Percentiles rank a stretch among this genome's conserved stretches.
These are phyloP conservation scores for Aradophagus sp. DNA, from an alignment of 1,140 invertebrate species.

Conservation along the genomic window DNA sequence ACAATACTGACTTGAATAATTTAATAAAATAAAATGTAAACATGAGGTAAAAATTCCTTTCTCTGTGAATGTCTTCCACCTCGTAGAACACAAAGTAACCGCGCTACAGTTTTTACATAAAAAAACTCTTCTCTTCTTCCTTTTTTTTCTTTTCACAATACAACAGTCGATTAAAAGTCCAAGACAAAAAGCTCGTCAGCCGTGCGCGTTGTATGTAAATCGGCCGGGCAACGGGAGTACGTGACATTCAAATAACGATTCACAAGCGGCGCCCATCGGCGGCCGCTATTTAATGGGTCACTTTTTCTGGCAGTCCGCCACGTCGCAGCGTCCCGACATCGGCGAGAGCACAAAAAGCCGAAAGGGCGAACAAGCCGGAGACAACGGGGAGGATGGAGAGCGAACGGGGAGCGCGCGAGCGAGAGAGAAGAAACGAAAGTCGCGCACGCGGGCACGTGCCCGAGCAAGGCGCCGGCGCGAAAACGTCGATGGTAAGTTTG, in stretches of 20 bases:
- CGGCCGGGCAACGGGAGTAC: constrained; percentile 14
- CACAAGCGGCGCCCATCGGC: constrained; percentile 15
- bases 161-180: too few relatives aligned
- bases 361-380: too few relatives aligned
- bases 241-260: constrained; percentile 40
- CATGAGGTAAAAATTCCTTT: too few relatives aligned
- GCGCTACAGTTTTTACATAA: too few relatives aligned
- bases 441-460: constrained; percentile 34
- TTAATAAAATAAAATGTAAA: too few relatives aligned
- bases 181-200: constrained; percentile 42
- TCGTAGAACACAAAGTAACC: too few relatives aligned
- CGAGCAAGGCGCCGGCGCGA: constrained; percentile 44
- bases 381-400: too few relatives aligned
- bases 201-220: constrained; percentile 24
- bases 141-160: too few relatives aligned
- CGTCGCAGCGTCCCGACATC: not conserved
- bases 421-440: constrained; percentile 27
- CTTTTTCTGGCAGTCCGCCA: constrained; percentile 16
- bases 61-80: too few relatives aligned
- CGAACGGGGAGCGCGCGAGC: too few relatives aligned
- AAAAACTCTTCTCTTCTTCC: constrained; percentile 13
- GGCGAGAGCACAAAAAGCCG: too few relatives aligned
- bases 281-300: constrained; percentile 39
- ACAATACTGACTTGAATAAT: too few relatives aligned
- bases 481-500: constrained; percentile 27